Conservation (phyloP, 53 echinoderm and acorn worm genomes). For the Holothuria scabra region DNA sequence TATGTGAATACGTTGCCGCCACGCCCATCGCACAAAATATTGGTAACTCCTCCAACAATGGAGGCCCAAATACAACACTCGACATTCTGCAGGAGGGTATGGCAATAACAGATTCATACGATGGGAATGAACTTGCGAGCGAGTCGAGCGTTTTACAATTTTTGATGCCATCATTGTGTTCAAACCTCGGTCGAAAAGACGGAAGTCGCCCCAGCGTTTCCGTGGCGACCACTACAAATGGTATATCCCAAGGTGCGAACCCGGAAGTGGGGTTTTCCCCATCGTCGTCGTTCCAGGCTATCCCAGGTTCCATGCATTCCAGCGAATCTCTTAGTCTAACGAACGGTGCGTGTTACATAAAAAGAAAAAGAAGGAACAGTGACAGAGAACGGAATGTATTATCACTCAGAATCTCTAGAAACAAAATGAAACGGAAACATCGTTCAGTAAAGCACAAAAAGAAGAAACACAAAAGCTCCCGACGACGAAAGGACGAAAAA, state of each 20-base stretch:
- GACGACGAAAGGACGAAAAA: slow-evolving; percentile 29
- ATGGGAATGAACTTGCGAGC: slow-evolving; percentile 57
- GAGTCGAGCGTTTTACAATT: slow-evolving; percentile 65
- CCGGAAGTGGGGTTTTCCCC: slow-evolving; percentile 57
- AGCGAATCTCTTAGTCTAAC: background rate
- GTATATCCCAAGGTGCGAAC: slow-evolving; percentile 39
- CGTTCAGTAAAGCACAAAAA: slow-evolving; percentile 45
- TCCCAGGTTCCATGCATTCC: slow-evolving; percentile 48
- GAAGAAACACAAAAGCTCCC: slow-evolving; percentile 56
- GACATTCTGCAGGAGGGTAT: slow-evolving; percentile 93
- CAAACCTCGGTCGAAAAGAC: slow-evolving; percentile 48
- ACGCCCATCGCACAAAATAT: slow-evolving; percentile 97
- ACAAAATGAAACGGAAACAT: slow-evolving; percentile 82
- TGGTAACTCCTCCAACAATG: slow-evolving; percentile 68
- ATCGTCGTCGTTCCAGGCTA: slow-evolving; percentile 10
- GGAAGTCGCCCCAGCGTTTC: slow-evolving; percentile 11
- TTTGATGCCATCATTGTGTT: slow-evolving; percentile 68
- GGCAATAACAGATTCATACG: slow-evolving; percentile 79
- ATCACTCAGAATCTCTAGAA: slow-evolving; percentile 58
- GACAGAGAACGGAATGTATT: background rate
- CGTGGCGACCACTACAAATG: slow-evolving; percentile 30
- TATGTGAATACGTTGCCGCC: slow-evolving; percentile 97
- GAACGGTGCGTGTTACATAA: slow-evolving; percentile 20
- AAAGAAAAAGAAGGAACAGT: background rate
- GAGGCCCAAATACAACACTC: slow-evolving; percentile 79